Percentiles rank a stretch among this genome's conserved stretches.
phyloP scores from a whole-genome alignment of 2,888 invertebrate genomes.

The Pogonocherus hispidulus region DNA sequence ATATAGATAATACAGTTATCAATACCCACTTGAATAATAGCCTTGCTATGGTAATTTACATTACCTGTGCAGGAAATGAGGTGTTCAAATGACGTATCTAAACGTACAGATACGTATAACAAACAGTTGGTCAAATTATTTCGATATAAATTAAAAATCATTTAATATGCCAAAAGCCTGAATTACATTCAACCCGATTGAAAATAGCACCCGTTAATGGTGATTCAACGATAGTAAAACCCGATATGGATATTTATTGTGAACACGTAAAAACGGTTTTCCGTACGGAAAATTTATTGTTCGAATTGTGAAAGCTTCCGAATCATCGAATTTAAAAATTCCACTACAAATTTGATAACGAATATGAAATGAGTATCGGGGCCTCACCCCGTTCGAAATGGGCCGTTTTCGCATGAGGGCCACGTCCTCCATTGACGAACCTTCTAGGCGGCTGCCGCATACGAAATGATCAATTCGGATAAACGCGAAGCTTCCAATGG shows the following conservation, averaged over 20 bases:
- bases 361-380: slow-evolving; percentile 19
- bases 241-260: slow-evolving; percentile 43
- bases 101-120: background rate
- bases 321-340: slow-evolving; percentile 25
- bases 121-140: background rate
- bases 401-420: slow-evolving; percentile 10
- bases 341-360: slow-evolving; percentile 33
- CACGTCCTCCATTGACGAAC: slow-evolving; percentile 32
- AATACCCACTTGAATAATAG: no score
- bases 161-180: slow-evolving; percentile 27
- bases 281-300: slow-evolving; percentile 32
- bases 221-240: slow-evolving; percentile 39
- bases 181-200: slow-evolving; percentile 33
- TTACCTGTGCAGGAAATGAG: background rate
- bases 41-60: background rate
- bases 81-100: background rate
- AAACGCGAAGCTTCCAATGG: background rate
- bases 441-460: slow-evolving; percentile 12
- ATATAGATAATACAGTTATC: no score
- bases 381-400: slow-evolving; percentile 13
- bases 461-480: slow-evolving; percentile 20
- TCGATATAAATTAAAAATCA: slow-evolving; percentile 33
- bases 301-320: slow-evolving; percentile 27
- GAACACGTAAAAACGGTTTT: slow-evolving; percentile 36
- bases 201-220: slow-evolving; percentile 46